phyloP scores from a whole-genome alignment of 2,113 vertebrate species.

The Xenus cinereus region DNA sequence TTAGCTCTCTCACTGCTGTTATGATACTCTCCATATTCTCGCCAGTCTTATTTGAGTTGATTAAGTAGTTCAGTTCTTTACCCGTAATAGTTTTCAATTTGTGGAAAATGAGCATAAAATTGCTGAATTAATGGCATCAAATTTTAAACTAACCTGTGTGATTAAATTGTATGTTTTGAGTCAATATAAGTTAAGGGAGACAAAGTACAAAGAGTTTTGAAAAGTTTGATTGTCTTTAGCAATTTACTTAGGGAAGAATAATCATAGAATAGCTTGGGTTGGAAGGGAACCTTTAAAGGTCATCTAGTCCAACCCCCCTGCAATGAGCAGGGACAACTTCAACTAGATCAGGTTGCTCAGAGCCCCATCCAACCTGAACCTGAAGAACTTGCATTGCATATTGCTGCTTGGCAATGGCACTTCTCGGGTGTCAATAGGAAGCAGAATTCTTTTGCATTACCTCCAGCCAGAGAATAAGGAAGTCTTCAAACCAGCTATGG shows the following conservation, averaged over 20 bases:
- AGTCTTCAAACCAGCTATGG: background rate
- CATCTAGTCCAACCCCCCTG: background rate
- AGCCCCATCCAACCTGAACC: background rate
- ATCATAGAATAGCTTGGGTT: background rate
- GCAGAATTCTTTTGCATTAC: background rate
- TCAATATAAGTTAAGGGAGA: background rate
- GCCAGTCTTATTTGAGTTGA: background rate
- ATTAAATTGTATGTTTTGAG: background rate
- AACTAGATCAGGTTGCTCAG: background rate
- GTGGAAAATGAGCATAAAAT: background rate
- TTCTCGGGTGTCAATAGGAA: background rate
- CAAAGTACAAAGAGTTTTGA: background rate
- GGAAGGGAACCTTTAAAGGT: background rate
- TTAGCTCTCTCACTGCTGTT: background rate
- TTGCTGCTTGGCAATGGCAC: background rate
- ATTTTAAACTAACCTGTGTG: background rate
- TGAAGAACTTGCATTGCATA: background rate
- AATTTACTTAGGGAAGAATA: background rate
- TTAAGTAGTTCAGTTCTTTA: background rate
- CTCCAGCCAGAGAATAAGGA: background rate
- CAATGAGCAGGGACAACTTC: background rate
- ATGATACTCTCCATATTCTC: background rate
- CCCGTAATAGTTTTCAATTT: background rate
- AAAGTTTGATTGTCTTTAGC: background rate
- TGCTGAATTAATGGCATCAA: background rate